Conservation (phyloP, 2,797 vertebrate genomes). For the Pangasius mekongensis region DNA sequence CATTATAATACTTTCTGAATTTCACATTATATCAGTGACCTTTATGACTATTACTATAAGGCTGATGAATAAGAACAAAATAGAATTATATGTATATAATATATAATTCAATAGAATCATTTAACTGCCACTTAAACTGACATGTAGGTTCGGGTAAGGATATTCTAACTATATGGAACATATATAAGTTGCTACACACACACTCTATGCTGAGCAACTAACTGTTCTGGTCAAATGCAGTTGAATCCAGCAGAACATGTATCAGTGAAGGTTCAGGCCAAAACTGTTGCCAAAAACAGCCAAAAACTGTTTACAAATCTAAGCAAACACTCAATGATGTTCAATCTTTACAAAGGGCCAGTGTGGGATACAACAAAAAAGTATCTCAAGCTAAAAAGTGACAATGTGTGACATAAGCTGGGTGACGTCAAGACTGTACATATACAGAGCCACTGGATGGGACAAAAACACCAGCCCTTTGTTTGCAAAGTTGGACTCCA, state of each 20-base stretch:
- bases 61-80: neutral
- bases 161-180: conserved; percentile 27
- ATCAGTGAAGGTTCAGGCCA: conserved; percentile 18
- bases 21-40: conserved; percentile 41
- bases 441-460: neutral
- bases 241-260: neutral
- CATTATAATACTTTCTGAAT: conserved; percentile 14
- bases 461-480: conserved; percentile 28
- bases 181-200: conserved; percentile 38
- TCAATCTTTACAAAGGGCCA: conserved; percentile 30
- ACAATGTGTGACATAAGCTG: neutral
- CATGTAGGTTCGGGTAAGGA: neutral
- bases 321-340: conserved; percentile 15
- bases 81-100: neutral
- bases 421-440: neutral
- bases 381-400: neutral
- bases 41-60: neutral
- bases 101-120: neutral
- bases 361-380: neutral
- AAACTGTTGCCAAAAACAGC: conserved; percentile 25
- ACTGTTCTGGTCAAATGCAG: conserved; percentile 36
- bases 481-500: conserved; percentile 18
- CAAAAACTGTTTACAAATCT: conserved; percentile 18
- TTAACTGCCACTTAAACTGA: neutral
- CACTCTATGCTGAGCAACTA: conserved; percentile 15